Evolutionary conservation across 2,797 vertebrate genomes (phyloP), one percentile per base, ranked within the genome.

Genomic region (Pachyuromys duprasi): DNA sequence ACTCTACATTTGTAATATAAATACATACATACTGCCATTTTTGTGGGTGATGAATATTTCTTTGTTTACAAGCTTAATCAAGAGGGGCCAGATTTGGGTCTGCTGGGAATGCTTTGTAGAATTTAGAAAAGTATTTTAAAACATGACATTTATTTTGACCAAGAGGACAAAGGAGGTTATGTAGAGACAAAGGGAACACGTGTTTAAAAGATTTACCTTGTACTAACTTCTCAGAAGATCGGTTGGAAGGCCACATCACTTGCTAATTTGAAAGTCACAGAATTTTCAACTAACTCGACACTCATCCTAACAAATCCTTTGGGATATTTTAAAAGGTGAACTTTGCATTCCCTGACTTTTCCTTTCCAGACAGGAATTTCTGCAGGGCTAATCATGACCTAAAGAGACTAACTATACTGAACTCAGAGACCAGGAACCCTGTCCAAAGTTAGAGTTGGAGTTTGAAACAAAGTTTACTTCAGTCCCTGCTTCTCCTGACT

Each of bases 401-500:
- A 79, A 89, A 42, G 26, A 93, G 39, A 13, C 31, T 89, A 90
- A 93, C 60, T 86, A 53, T 3, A 11, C 0, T 17, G 5, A 42
- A 36, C 72, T 81, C n/a, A 86, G 81, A 86, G 33, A 93, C 31
- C 49, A 57, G 75, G 53, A 76, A 69, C 49, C 60, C 94, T 90
- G 76, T 22, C 49, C 67, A 75, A 82, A 95, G 84, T 90, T 78
- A 55, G 28, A 86, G 93, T 28, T 62, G 67, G 94, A 94, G 3
- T 96, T 57, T 80, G 49, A 94, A 93, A 57, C 76, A 91, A 98
- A 97, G 67, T 95, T 97, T 82, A 94, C 67, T 91, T 96, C 81
- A 92, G 45, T 60, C 76, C 90, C 33, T 49, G 87, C 72, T 96
- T 92, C 93, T 97, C 96, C 55, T 96, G 86, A 95, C 90, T 97